These are phyloP conservation scores for Hoplias malabaricus DNA, from an alignment of 2,113 vertebrate species.

Conservation along the genomic window DNA sequence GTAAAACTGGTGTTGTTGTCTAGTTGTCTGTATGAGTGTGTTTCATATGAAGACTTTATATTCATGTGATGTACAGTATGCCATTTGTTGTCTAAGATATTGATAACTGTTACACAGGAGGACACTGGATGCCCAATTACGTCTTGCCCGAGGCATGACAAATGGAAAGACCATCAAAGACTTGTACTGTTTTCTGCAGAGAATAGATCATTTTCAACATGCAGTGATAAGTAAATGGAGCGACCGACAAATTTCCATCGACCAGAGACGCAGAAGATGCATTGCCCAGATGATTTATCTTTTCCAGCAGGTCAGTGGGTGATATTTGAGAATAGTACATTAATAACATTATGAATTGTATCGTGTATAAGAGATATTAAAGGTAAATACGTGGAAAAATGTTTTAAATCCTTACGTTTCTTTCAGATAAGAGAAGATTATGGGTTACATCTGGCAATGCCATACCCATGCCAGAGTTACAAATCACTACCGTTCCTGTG, in stretches of 20 bases:
- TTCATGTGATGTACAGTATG: too few species aligned
- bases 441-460: background rate
- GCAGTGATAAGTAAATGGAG: background rate
- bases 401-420: background rate
- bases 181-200: conserved; percentile 5
- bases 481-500: background rate
- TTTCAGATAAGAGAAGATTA: conserved; percentile 2
- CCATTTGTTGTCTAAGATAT: too few species aligned
- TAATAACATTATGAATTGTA: background rate
- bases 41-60: too few species aligned
- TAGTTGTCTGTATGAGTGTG: background rate
- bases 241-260: background rate
- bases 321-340: background rate
- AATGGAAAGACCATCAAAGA: conserved; percentile 15
- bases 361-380: background rate
- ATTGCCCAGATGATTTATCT: conserved; percentile 8
- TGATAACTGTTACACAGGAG: conserved; percentile 2
- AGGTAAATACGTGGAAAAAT: background rate
- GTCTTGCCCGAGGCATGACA: background rate
- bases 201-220: background rate
- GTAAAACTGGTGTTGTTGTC: background rate
- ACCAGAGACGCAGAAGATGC: background rate
- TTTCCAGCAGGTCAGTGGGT: conserved; percentile 31
- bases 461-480: background rate
- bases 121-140: conserved; percentile 16